These are phyloP conservation scores for Forbesichthys agassizii DNA, from an alignment of 2,113 vertebrate genomes.

Conservation along the genomic window DNA sequence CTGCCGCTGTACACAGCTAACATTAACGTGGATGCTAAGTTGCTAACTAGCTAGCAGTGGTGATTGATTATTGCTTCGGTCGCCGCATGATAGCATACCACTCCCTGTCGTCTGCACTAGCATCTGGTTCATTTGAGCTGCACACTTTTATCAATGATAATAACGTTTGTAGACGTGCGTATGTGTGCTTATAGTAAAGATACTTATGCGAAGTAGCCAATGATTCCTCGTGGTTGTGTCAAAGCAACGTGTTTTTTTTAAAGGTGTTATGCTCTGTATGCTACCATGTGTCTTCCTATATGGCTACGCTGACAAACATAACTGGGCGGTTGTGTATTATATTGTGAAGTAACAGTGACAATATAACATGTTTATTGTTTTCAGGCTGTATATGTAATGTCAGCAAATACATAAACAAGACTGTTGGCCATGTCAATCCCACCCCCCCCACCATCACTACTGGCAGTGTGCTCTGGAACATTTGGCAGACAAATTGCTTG, in stretches of 20 bases:
- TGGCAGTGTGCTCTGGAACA: no score
- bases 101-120: neutral
- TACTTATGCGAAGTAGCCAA: neutral
- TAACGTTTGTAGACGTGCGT: neutral
- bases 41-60: constrained; percentile 19
- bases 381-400: constrained; percentile 18
- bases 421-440: neutral
- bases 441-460: neutral
- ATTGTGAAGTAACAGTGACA: neutral
- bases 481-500: constrained; percentile 26
- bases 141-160: neutral
- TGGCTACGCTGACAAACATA: neutral
- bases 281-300: constrained; percentile 23
- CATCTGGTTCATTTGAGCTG: neutral
- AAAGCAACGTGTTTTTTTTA: constrained; percentile 37
- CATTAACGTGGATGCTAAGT: constrained; percentile 20
- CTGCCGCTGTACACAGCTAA: neutral
- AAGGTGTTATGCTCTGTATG: constrained; percentile 16
- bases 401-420: constrained; percentile 1
- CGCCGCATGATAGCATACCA: neutral
- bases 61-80: constrained; percentile 14
- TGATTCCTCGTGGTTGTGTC: neutral
- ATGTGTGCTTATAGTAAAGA: neutral
- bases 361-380: constrained; percentile 8
- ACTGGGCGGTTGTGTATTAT: neutral